phyloP scores from a whole-genome alignment of 2,113 vertebrate species.

The Daubentonia madagascariensis region DNA sequence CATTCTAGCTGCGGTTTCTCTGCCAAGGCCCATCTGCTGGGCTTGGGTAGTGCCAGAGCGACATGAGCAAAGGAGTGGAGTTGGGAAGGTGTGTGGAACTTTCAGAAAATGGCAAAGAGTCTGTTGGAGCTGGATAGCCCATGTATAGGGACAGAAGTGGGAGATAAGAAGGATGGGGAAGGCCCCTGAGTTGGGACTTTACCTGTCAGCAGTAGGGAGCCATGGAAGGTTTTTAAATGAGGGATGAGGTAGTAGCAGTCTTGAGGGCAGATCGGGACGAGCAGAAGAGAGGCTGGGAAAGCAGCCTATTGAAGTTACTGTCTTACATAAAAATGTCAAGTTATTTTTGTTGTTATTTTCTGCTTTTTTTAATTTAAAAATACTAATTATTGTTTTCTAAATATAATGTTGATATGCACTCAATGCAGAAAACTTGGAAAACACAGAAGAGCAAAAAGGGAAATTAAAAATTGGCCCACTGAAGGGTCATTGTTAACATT shows the following conservation, averaged over 20 bases:
- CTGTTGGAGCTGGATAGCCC: background rate
- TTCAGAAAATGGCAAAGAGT: background rate
- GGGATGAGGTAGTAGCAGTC: background rate
- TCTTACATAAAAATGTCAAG: background rate
- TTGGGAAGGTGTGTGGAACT: background rate
- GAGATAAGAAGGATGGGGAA: background rate
- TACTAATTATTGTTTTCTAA: constrained; percentile 38
- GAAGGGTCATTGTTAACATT: background rate
- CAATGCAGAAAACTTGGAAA: background rate
- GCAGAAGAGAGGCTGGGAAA: constrained; percentile 17
- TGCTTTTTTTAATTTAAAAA: constrained; percentile 44
- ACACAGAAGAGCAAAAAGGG: background rate
- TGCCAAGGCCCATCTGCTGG: constrained; percentile 35
- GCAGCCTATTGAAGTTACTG: background rate
- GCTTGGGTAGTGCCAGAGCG: background rate
- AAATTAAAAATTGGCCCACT: background rate
- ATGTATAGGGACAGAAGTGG: background rate
- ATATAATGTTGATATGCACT: background rate
- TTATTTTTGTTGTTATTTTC: constrained; percentile 13
- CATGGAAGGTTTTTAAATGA: background rate
- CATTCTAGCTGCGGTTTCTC: background rate
- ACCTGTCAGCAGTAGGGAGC: background rate
- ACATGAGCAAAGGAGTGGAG: background rate
- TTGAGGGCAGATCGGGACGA: background rate
- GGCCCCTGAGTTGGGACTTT: background rate